Evolutionary conservation across 2,113 vertebrate species (phyloP), one percentile per base, ranked within the genome.

Genomic region (Saimiri boliviensis): DNA sequence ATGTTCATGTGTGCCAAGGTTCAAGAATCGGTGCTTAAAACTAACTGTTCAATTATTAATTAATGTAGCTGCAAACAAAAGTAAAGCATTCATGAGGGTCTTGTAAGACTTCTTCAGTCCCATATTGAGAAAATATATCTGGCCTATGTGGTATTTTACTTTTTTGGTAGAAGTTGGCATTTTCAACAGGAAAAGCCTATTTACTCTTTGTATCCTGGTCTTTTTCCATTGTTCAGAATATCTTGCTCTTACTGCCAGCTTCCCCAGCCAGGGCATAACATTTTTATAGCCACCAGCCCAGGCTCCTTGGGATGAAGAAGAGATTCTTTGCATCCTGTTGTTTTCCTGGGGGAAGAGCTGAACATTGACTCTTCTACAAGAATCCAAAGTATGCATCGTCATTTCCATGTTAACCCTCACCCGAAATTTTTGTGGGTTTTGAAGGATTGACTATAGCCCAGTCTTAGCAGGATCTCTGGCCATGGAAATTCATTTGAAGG

Each of bases 341-440:
- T 84, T 96, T 92, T 73, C 63, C 79, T 83, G 81, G 60, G 86
- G 79, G 73, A 89, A 84, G 47, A 93, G 83, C 60, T 83, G 84
- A 83, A 56, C 12, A 27, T 52, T 88, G 77, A 74, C 32, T 37
- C 8, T 77, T 93, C 21, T 70, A 86, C 16, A 76, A 45, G 87
- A 97, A 93, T 86, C 37, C 63, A 23, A 88, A 85, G 20, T 71
- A 77, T 89, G 52, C 17, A 1, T 20, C 92, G 71, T 86, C 73
- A 79, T 94, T 93, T 86, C 66, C 49, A 14, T 45, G 37, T 82
- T 79, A 76, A 70, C 47, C 30, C 47, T 87, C 58, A n/a, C 70
- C 6, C 32, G 63, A 42, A 42, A 76, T 88, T 47, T 70, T 81
- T 95, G 82, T 83, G 84, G 68, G 45, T 80, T 95, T 94, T 20